Evolutionary conservation across 2,113 vertebrate genomes (phyloP), one percentile per base, ranked within the genome.

Genomic region (Amia ocellicauda): DNA sequence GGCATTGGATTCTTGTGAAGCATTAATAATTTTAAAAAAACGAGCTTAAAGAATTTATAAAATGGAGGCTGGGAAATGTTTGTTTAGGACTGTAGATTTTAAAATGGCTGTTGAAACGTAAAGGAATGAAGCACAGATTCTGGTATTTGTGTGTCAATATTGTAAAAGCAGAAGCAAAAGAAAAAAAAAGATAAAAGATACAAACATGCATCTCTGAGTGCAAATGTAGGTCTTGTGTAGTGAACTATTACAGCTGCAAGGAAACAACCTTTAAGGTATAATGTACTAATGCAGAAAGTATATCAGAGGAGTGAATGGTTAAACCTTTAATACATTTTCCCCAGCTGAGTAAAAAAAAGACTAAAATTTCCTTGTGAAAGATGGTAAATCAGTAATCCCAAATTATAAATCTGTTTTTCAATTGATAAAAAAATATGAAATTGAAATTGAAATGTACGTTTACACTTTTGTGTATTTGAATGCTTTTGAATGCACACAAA

Each of bases 1-100:
- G 50, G 42, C 56, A 29, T 23, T 28, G 26, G 45, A n/a, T 60
- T 67, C 55, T 63, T 24, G 54, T 56, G 59, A 63, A 45, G 50
- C 58, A 54, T 78, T 29, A 68, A 78, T 76, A 74, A 78, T 78
- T 69, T 1, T 72, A 52, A 9, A 9, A 68, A 66, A 69, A 61
- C 17, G 53, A 58, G 42, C 53, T 58, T 71, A 64, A 72, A 73
- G 59, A 54, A 72, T 76, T 71, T 74, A 74, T 70, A 64, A 72
- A 66, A 66, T 68, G 64, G 67, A 58, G 53, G 58, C 20, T 36
- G 63, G 22, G 41, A 52, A 56, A 71, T 74, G 59, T 78, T 78
- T 78, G 61, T 72, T 74, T 74, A 67, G 66, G 58, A 29, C 64
- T 56, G 50, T 43, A 19, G 54, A 64, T 26, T 69, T 61, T 64